Evolutionary conservation across 2,888 invertebrate genomes (phyloP).

Genomic region (Synanthedon formicaeformis): DNA sequence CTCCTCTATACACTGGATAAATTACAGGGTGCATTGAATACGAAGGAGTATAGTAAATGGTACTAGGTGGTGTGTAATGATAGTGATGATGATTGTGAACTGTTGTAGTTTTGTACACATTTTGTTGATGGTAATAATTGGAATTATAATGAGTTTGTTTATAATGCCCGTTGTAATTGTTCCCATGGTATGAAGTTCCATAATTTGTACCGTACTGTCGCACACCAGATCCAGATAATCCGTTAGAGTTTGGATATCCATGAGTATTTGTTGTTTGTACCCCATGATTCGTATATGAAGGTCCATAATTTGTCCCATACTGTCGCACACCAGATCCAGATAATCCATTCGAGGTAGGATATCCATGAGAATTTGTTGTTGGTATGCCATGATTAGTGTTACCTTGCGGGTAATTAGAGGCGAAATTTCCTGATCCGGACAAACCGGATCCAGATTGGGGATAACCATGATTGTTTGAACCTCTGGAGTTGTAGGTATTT

Average conservation of each 20-base stretch:
- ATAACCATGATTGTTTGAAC: slow-evolving; percentile 4
- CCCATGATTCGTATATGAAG: background rate
- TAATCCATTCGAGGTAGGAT: background rate
- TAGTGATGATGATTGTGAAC: background rate
- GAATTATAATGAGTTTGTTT: background rate
- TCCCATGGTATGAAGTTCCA: background rate
- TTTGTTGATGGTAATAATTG: background rate
- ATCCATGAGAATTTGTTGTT: background rate
- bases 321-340: background rate
- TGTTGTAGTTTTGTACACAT: background rate
- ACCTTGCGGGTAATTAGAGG: background rate
- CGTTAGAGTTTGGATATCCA: background rate
- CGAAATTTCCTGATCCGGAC: slow-evolving; percentile 9
- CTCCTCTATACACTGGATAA: slow-evolving; percentile 8
- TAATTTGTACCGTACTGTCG: too few species aligned
- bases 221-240: background rate
- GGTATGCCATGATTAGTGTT: background rate
- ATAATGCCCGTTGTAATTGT: background rate
- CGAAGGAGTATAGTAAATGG: background rate
- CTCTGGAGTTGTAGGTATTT: background rate
- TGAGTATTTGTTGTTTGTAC: background rate
- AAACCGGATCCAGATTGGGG: slow-evolving; percentile 7
- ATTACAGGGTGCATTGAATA: background rate
- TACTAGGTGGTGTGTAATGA: background rate
- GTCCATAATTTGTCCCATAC: too few species aligned